phyloP scores from a whole-genome alignment of 2,113 vertebrate species.

The Zapornia atra region DNA sequence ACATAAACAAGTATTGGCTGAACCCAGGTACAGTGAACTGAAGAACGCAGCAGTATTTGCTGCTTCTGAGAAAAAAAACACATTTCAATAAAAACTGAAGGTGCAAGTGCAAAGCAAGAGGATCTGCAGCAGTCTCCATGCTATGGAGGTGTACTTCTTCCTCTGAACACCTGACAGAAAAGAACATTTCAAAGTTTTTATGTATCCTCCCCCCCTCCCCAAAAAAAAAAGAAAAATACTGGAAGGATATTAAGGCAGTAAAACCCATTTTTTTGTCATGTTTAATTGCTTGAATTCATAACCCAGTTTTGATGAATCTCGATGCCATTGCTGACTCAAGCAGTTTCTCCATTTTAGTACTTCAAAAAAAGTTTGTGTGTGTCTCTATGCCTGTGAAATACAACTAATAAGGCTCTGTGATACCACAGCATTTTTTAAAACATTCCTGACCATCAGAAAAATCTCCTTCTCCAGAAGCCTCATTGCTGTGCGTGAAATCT shows the following conservation, averaged over 20 bases:
- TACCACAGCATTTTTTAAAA: fast-evolving
- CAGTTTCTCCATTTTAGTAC: constrained; percentile 24
- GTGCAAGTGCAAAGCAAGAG: background rate
- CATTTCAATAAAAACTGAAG: background rate
- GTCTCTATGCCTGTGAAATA: background rate
- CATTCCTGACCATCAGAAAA: background rate
- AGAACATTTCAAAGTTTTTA: constrained; percentile 64
- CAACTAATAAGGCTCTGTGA: background rate
- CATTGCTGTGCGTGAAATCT: background rate
- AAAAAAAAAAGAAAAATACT: background rate
- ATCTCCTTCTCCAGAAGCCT: background rate
- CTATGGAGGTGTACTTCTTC: background rate
- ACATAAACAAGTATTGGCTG: background rate
- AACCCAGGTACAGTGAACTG: background rate
- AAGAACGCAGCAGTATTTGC: background rate
- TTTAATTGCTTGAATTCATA: constrained; percentile 78
- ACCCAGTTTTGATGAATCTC: constrained; percentile 63
- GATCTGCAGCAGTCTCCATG: background rate
- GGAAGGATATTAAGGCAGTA: constrained; percentile 57
- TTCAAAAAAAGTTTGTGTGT: background rate
- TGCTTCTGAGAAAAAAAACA: background rate
- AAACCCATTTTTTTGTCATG: constrained; percentile 68
- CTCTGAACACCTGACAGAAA: constrained; percentile 33
- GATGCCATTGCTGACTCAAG: constrained; percentile 58
- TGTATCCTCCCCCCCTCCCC: background rate